Conservation (phyloP, 2,797 vertebrate genomes). For the Coilia nasus region DNA sequence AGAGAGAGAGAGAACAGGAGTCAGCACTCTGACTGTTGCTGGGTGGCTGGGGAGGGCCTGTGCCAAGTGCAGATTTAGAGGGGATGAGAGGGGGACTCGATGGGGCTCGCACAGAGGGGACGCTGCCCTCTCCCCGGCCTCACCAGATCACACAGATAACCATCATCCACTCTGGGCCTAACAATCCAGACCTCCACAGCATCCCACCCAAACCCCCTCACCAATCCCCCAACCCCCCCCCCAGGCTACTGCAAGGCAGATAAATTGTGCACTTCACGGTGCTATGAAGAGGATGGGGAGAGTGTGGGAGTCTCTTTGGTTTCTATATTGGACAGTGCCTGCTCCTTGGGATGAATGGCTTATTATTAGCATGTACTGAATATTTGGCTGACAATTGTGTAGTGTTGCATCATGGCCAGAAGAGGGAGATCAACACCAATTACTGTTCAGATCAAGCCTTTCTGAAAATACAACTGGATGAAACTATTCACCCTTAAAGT, state of each 20-base stretch:
- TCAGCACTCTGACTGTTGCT: constrained; percentile 36
- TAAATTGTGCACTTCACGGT: background rate
- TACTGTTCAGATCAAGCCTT: background rate
- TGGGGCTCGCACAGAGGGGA: constrained; percentile 11
- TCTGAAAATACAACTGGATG: background rate
- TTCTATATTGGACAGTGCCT: background rate
- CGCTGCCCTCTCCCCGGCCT: background rate
- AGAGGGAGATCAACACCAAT: constrained; percentile 64
- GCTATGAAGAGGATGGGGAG: background rate
- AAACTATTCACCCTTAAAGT: background rate
- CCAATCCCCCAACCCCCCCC: no score
- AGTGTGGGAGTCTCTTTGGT: background rate
- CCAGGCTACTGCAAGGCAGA: background rate
- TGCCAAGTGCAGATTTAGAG: background rate
- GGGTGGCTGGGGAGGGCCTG: background rate
- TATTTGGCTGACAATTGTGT: constrained; percentile 40
- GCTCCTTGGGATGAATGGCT: background rate
- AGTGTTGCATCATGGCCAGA: constrained; percentile 55
- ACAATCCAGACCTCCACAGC: background rate
- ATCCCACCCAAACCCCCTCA: no score
- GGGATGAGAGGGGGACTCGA: constrained; percentile 24
- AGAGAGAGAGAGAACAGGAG: constrained; percentile 24
- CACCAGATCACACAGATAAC: constrained; percentile 32
- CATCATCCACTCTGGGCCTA: constrained; percentile 18
- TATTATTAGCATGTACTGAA: background rate